phyloP scores from a whole-genome alignment of 2,888 invertebrate species.

The Apodemia mormo region DNA sequence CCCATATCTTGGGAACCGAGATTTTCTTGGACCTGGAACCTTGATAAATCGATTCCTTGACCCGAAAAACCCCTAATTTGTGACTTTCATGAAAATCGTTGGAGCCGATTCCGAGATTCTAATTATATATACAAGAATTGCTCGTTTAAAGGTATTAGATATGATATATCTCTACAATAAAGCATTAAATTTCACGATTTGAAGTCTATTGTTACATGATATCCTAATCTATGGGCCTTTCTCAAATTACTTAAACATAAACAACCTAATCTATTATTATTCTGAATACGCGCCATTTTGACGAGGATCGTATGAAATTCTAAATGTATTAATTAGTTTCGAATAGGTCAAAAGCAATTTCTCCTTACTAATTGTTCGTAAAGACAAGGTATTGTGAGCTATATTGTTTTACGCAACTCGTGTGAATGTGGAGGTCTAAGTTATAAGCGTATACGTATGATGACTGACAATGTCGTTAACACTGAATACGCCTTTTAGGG shows the following conservation, averaged over 20 bases:
- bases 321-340: slow-evolving; percentile 45
- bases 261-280: not conserved
- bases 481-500: too few species aligned
- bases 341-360: slow-evolving; percentile 58
- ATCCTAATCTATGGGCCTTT: not conserved
- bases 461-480: too few species aligned
- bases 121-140: too few species aligned
- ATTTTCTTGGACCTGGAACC: too few species aligned
- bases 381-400: slow-evolving; percentile 11
- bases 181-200: not conserved
- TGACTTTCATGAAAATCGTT: too few species aligned
- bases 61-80: too few species aligned
- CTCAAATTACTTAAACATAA: not conserved
- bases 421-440: not conserved
- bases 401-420: slow-evolving; percentile 14
- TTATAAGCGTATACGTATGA: too few species aligned
- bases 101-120: too few species aligned
- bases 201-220: not conserved
- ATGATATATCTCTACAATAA: not conserved
- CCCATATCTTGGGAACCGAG: too few species aligned
- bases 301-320: slow-evolving; percentile 19
- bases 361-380: slow-evolving; percentile 59
- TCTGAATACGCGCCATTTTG: slow-evolving; percentile 6
- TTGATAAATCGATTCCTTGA: too few species aligned
- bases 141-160: too few species aligned